These are phyloP conservation scores for Noctua comes DNA, from an alignment of 2,888 invertebrate genomes.

Conservation along the genomic window DNA sequence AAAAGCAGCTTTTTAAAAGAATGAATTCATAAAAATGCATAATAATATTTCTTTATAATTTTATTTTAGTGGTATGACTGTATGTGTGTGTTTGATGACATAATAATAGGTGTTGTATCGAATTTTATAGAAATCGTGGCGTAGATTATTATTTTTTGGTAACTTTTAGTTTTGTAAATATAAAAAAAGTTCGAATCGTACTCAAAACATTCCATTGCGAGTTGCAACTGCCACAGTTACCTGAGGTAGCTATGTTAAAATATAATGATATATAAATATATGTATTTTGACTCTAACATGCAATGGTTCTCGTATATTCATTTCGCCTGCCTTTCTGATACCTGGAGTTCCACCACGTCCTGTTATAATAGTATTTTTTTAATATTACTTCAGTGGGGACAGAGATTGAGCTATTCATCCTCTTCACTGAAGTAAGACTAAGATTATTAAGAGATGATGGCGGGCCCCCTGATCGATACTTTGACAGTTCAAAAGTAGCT, in stretches of 20 bases:
- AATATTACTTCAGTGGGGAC: neutral
- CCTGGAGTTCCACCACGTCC: neutral
- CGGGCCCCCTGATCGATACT: too few species aligned
- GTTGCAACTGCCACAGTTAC: constrained; percentile 40
- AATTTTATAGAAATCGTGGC: constrained; percentile 27
- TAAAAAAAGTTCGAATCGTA: constrained; percentile 48
- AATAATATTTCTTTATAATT: neutral
- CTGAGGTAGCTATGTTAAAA: constrained; percentile 38
- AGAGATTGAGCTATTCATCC: neutral
- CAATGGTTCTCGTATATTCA: constrained; percentile 9
- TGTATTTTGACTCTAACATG: constrained; percentile 10
- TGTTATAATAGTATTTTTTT: neutral
- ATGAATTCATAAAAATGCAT: neutral
- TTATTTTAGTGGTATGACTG: constrained; percentile 16
- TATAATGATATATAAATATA: constrained; percentile 1
- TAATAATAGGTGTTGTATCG: constrained; percentile 24
- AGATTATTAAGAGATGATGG: neutral
- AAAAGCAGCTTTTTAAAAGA: constrained; percentile 21
- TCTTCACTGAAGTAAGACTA: neutral
- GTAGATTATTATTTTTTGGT: constrained; percentile 12
- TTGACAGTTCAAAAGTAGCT: neutral
- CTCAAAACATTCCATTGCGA: constrained; percentile 63
- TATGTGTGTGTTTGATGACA: constrained; percentile 26
- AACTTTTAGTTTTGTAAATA: constrained; percentile 57
- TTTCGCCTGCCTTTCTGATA: neutral